A percentile compares a stretch with the other conserved stretches of the same genome.
Conservation (phyloP, 2,888 invertebrate genomes). For the Campopleginae sp. region DNA sequence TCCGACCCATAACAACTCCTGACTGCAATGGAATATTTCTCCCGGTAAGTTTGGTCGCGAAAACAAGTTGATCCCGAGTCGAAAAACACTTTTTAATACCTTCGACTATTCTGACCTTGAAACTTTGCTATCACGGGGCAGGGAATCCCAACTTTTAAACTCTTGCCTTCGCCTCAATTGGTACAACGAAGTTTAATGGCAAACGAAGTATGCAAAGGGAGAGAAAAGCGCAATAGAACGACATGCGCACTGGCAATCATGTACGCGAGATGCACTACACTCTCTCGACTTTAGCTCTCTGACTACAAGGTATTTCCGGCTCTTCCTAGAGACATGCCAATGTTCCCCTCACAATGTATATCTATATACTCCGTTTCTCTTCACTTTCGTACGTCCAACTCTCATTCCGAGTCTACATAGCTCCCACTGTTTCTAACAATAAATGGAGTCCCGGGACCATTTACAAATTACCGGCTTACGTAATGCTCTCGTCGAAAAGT, state of each 20-base stretch:
- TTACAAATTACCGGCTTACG: slow-evolving; percentile 35
- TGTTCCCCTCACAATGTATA: slow-evolving; percentile 19
- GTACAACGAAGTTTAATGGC: slow-evolving; percentile 1
- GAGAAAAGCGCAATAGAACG: slow-evolving; percentile 17
- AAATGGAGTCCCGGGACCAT: slow-evolving; percentile 45
- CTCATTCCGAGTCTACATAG: slow-evolving; percentile 25
- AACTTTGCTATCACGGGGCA: too few species aligned
- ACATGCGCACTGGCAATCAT: slow-evolving; percentile 57
- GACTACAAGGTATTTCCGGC: slow-evolving; percentile 63
- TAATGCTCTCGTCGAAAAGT: slow-evolving; percentile 26
- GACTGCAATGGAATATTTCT: slow-evolving; percentile 6
- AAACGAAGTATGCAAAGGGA: slow-evolving; percentile 24
- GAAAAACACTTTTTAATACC: neutral
- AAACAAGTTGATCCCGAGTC: neutral
- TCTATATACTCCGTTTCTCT: slow-evolving; percentile 2
- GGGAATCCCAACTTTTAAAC: neutral
- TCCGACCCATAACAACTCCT: slow-evolving; percentile 51
- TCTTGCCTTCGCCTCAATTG: neutral
- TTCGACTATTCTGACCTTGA: neutral
- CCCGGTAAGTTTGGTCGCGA: neutral
- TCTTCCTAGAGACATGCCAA: slow-evolving; percentile 31
- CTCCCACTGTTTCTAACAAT: slow-evolving; percentile 56
- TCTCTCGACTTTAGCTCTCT: slow-evolving; percentile 27
- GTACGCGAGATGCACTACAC: slow-evolving; percentile 40
- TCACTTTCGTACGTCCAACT: slow-evolving; percentile 12